A percentile compares a stretch with the other conserved stretches of the same genome.
Conservation (phyloP, 1,140 invertebrate genomes). For the Pseudachorutes palmiensis region DNA sequence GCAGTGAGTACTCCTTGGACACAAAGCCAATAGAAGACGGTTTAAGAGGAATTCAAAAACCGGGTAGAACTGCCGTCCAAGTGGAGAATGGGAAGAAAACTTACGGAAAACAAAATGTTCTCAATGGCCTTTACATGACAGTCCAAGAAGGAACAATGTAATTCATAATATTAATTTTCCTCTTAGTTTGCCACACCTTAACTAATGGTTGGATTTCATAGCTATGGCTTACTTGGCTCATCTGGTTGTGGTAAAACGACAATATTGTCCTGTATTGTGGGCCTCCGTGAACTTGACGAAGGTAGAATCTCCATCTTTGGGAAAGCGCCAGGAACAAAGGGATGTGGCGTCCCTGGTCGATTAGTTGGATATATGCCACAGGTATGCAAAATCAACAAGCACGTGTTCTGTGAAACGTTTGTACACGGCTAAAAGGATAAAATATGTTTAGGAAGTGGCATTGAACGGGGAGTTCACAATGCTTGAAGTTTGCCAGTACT, state of each 20-base stretch:
- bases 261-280: conserved; percentile 75
- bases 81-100: background rate
- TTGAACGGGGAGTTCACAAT: conserved; percentile 52
- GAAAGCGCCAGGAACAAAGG: conserved; percentile 64
- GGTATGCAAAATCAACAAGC: conserved; percentile 33
- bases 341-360: conserved; percentile 73
- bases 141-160: conserved; percentile 5
- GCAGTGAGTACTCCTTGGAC: too few relatives aligned
- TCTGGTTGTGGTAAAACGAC: conserved; percentile 80
- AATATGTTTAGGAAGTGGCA: conserved; percentile 65
- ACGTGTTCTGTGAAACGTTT: background rate
- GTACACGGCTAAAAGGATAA: background rate
- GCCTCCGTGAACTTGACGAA: conserved; percentile 65
- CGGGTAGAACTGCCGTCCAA: background rate
- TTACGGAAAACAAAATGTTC: background rate
- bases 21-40: background rate
- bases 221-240: conserved; percentile 75
- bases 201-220: conserved; percentile 39
- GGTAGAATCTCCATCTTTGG: conserved; percentile 80
- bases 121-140: conserved; percentile 5
- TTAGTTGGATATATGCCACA: conserved; percentile 58
- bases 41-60: background rate
- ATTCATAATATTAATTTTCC: background rate
- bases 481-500: conserved; percentile 50
- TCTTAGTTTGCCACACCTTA: background rate